Evolutionary conservation across 2,797 vertebrate species (phyloP), one percentile per base, ranked within the genome.

Genomic region (Macropodus opercularis): DNA sequence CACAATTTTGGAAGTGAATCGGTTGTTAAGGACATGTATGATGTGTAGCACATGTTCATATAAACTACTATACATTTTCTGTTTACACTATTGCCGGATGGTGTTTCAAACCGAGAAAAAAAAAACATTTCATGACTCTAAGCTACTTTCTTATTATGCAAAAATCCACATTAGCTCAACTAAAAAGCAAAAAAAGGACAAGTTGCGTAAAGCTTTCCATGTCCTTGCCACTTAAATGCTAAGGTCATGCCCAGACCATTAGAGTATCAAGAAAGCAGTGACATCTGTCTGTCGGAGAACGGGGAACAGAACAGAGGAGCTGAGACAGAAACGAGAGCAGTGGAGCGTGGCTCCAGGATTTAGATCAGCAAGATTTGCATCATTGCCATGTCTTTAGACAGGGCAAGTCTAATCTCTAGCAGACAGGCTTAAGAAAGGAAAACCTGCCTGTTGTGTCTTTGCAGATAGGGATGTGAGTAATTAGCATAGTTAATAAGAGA

Each of bases 401-500:
- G 75, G 69, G 67, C 56, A 64, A 70, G 77, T 82, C 81, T 92
- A 92, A 93, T 93, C 91, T 89, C 75, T 68, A 21, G 50, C 80
- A 90, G 86, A 90, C 92, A 91, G 89, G 84, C 87, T 88, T 86
- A 82, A 81, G 87, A 82, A 85, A 83, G 66, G 36, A 86, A 88
- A 87, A 75, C 72, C 73, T 74, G 65, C 73, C 49, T 81, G 83
- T 83, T 83, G 83, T 75, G 79, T 90, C 85, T 87, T 65, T 49
- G 72, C 71, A 85, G 87, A 91, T 87, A 84, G 73, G 81, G 89
- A 86, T 84, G 89, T 84, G 46, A 75, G 59, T 88, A 90, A 92
- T 93, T 92, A 93, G 86, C 89, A 90, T 86, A 80, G 76, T 75
- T 92, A 92, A 90, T 87, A 88, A 80, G 86, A 79, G 50, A 48